phyloP scores from a whole-genome alignment of 2,113 vertebrate genomes.

The Nycticryphes semicollaris region DNA sequence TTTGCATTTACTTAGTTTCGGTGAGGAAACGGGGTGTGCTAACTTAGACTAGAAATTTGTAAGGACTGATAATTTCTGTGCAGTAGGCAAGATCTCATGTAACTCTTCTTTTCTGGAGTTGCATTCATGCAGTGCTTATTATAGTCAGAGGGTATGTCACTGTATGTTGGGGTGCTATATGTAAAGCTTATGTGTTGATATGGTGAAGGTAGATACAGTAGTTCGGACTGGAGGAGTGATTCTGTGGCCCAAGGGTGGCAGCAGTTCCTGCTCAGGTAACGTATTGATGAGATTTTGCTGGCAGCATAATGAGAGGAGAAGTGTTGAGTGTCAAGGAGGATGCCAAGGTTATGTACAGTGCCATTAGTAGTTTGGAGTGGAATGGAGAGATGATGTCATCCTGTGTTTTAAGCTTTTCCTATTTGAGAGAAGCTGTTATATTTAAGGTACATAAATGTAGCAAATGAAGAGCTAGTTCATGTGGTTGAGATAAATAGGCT shows the following conservation, averaged over 20 bases:
- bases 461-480: background rate
- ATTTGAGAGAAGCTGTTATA: background rate
- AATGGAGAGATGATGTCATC: background rate
- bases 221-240: background rate
- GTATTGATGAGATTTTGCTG: background rate
- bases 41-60: background rate
- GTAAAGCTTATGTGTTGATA: background rate
- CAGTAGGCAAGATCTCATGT: background rate
- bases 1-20: background rate
- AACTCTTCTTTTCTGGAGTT: background rate
- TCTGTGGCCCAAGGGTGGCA: background rate
- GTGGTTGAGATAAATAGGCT: background rate
- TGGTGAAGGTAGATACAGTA: background rate
- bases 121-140: background rate
- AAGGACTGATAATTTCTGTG: background rate
- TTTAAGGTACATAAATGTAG: background rate
- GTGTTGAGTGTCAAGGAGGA: background rate
- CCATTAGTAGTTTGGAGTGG: background rate
- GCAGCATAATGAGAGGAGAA: background rate
- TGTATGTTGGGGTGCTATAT: background rate
- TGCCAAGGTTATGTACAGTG: background rate
- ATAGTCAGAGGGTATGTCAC: background rate
- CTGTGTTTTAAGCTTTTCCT: background rate
- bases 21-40: background rate
- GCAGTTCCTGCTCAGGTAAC: background rate